Percentiles rank a stretch among this genome's conserved stretches.
These are phyloP conservation scores for Dryococelus australis DNA, from an alignment of 2,888 invertebrate species.

Conservation along the genomic window DNA sequence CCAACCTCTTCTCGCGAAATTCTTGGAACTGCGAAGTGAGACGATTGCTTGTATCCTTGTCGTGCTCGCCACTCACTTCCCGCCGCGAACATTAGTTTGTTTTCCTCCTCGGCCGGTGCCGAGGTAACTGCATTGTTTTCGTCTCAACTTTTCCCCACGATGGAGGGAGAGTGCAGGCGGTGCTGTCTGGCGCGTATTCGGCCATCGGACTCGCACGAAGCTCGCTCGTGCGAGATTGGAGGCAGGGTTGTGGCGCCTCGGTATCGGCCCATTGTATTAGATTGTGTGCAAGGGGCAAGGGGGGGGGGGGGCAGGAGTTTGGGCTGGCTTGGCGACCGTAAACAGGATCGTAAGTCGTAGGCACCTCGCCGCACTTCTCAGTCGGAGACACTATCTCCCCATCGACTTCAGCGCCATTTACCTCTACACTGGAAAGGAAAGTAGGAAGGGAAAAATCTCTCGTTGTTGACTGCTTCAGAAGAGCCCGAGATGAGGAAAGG, in stretches of 20 bases:
- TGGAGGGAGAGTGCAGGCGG: background rate
- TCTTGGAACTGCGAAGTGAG: background rate
- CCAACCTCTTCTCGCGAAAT: background rate
- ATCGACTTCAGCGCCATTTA: background rate
- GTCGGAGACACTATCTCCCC: background rate
- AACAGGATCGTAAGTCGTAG: slow-evolving; percentile 16
- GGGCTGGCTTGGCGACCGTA: background rate
- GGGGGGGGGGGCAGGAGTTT: background rate
- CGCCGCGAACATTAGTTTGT: background rate
- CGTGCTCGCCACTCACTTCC: background rate
- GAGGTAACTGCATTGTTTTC: background rate
- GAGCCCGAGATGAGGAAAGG: too few relatives aligned
- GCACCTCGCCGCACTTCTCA: background rate
- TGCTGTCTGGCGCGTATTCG: too few relatives aligned
- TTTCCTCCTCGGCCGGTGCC: background rate
- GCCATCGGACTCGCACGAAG: too few relatives aligned
- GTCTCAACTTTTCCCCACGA: background rate
- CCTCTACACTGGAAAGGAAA: background rate
- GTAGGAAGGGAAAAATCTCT: too few relatives aligned
- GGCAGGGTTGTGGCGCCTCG: too few relatives aligned
- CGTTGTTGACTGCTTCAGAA: too few relatives aligned
- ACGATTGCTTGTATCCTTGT: background rate
- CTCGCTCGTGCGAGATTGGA: too few relatives aligned
- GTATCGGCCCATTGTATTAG: background rate
- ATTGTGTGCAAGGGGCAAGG: background rate